Percentiles rank a stretch among this genome's conserved stretches.
Evolutionary conservation across 2,888 invertebrate species (phyloP).

Genomic region (Dynastes maya): DNA sequence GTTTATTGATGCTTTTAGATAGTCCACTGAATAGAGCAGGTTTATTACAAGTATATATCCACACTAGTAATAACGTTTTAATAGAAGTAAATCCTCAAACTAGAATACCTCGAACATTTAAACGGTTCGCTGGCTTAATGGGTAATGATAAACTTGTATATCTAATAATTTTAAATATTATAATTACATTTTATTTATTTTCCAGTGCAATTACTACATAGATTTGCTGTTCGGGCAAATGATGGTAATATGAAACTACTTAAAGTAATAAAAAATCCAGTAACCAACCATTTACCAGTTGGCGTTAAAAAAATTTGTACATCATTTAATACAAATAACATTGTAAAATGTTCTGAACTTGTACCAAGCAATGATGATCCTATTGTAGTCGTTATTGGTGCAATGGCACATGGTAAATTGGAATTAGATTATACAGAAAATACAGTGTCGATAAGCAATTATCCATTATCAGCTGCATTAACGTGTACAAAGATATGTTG

Average conservation of each 20-base stretch:
- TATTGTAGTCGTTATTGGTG: constrained; percentile 92
- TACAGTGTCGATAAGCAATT: constrained; percentile 93
- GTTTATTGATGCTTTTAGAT: constrained; percentile 97
- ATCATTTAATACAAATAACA: constrained; percentile 88
- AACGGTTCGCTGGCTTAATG: constrained; percentile 97
- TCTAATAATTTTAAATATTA: background rate
- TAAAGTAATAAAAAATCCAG: constrained; percentile 97
- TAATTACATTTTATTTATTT: constrained; percentile 58
- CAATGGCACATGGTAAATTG: constrained; percentile 97
- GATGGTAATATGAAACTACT: constrained; percentile 91
- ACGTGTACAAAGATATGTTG: constrained; percentile 96
- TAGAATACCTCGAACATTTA: constrained; percentile 96
- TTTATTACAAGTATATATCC: constrained; percentile 94
- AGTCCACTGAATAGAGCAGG: constrained; percentile 97
- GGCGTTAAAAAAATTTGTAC: constrained; percentile 92
- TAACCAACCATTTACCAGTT: constrained; percentile 94
- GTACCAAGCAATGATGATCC: constrained; percentile 87
- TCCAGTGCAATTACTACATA: constrained; percentile 96
- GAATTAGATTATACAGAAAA: constrained; percentile 92
- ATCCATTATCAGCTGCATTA: constrained; percentile 96
- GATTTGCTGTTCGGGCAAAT: constrained; percentile 92
- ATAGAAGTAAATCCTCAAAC: constrained; percentile 98
- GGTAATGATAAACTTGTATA: constrained; percentile 73
- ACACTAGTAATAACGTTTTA: constrained; percentile 92
- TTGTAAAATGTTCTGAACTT: constrained; percentile 81